Percentiles rank a stretch among this genome's conserved stretches.
phyloP scores from a whole-genome alignment of 2,888 invertebrate species.

The Clistopyga incitator region DNA sequence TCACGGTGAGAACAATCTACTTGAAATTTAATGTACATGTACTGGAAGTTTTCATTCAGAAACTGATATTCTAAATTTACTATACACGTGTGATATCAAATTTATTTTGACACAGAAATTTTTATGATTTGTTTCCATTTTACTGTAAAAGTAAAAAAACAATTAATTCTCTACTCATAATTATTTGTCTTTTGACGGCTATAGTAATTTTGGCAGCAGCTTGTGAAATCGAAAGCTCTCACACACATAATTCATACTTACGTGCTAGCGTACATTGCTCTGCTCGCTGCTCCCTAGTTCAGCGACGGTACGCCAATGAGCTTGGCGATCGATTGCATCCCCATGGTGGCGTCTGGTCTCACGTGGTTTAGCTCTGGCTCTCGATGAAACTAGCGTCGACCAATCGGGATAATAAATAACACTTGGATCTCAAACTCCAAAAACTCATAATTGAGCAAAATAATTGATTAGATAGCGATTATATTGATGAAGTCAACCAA shows the following conservation, averaged over 20 bases:
- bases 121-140: no score
- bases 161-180: no score
- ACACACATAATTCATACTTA: neutral
- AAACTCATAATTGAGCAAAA: neutral
- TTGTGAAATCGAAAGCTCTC: slow-evolving; percentile 34
- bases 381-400: slow-evolving; percentile 35
- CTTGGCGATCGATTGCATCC: slow-evolving; percentile 58
- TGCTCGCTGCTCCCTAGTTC: neutral
- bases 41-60: no score
- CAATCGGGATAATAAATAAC: slow-evolving; percentile 13
- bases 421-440: neutral
- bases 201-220: neutral
- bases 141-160: no score
- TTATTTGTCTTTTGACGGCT: no score
- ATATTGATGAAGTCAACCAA: no score
- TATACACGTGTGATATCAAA: no score
- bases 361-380: slow-evolving; percentile 28
- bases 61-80: no score
- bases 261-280: slow-evolving; percentile 23
- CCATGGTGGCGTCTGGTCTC: neutral
- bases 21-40: no score
- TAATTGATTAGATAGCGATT: no score
- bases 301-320: neutral
- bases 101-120: no score
- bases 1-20: no score